Evolutionary conservation across 1,140 invertebrate species (phyloP).

Genomic region (Bombus pyrosoma): DNA sequence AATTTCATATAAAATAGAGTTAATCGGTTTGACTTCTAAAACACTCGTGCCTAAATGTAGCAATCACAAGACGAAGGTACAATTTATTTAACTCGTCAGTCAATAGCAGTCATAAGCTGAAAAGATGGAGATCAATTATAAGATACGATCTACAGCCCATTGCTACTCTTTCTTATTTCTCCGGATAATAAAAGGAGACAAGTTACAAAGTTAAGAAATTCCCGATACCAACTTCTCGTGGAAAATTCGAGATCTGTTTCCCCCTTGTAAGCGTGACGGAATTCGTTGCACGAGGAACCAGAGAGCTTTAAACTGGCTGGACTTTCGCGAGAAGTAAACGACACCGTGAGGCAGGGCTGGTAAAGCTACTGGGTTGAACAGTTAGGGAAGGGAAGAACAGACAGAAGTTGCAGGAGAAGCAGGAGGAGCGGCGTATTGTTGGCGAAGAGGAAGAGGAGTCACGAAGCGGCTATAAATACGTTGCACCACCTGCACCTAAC

Average conservation of each 20-base stretch:
- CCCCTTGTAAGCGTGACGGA: background rate
- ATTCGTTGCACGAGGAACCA: conserved; percentile 5
- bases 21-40: no score
- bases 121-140: no score
- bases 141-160: no score
- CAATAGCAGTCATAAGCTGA: no score
- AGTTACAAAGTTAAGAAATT: background rate
- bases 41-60: background rate
- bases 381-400: conserved; percentile 41
- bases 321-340: conserved; percentile 41
- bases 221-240: no score
- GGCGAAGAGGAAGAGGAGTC: conserved; percentile 80
- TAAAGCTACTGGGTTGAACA: background rate
- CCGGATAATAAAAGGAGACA: background rate
- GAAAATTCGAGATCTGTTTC: background rate
- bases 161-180: background rate
- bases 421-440: conserved; percentile 62
- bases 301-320: background rate
- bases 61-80: background rate
- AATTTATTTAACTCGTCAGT: no score
- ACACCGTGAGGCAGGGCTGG: background rate
- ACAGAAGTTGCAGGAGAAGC: conserved; percentile 50
- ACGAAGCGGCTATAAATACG: conserved; percentile 82
- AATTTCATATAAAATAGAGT: background rate
- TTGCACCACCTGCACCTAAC: conserved; percentile 80